Base-by-base conservation (phyloP, 2,888 invertebrate species). In the Mamestra brassicae region DNA sequence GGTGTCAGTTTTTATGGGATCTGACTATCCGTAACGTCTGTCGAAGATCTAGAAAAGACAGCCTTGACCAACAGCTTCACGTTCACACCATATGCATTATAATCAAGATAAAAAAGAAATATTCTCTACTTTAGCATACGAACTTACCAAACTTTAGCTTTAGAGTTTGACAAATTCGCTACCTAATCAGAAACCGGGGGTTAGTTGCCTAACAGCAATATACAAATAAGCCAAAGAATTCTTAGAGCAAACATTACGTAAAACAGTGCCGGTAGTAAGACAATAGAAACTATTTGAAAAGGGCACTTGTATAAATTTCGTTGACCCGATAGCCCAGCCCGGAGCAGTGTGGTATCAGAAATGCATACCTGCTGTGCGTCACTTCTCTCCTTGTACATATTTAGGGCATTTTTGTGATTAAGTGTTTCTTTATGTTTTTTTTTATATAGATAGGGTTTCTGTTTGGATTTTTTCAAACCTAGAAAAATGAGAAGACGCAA, bases 291-390 rank as follows among this genome's bases (percentile, higher is more conserved):
- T 81, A 85, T 80, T 87, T 85, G 87, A 82, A 90, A 90, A 90
- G 92, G 91, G 89, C 94, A 92, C 88, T 90, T 94, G 93, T 89
- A 89, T 92, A 93, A 92, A 94, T 89, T 92, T 85, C 90, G 88
- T 89, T 90, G 92, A 93, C 91, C 93, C 85, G 78, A 71, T 71
- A 68, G 45, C 36, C 15, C 54, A 62, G 61, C 55, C 26, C 26
- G 50, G 52, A 52, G 78, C 17, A 10, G 15, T 42, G 52, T 13
- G 26, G 36, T 58, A 50, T 13, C 42, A 42, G 66, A 61, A 65
- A n/a, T 57, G 52, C 57, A 66, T 17, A 61, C 55, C n/a, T 34
- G 52, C 45, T 34, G 47, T 47, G 15, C 54, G 3, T 52, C 64
- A 50, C 52, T 52, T 8, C 45, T 67, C 13, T 55, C 57, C 60